These are phyloP conservation scores for Microdon myrmicae DNA, from an alignment of 2,888 invertebrate species.

Conservation along the genomic window DNA sequence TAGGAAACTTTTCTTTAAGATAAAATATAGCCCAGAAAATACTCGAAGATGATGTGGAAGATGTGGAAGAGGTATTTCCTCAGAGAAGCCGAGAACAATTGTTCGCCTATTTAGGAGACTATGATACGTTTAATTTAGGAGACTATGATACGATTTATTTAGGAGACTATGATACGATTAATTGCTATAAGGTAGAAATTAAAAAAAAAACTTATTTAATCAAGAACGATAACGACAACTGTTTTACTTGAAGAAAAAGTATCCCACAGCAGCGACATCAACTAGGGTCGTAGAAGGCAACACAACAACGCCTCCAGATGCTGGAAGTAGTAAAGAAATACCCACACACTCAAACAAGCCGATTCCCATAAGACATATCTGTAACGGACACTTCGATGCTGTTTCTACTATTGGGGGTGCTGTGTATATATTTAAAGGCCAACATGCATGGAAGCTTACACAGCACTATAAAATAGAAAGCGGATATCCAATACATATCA, in stretches of 20 bases:
- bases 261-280: conserved; percentile 19
- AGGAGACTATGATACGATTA: conserved; percentile 69
- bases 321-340: conserved; percentile 38
- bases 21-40: conserved; percentile 16
- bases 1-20: background rate
- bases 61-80: conserved; percentile 22
- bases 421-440: conserved; percentile 71
- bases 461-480: conserved; percentile 64
- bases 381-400: conserved; percentile 75
- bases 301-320: conserved; percentile 5
- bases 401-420: conserved; percentile 72
- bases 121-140: too few species aligned
- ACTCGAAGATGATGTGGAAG: conserved; percentile 53
- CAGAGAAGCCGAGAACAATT: conserved; percentile 16
- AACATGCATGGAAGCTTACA: conserved; percentile 76
- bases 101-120: conserved; percentile 63
- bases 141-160: too few species aligned
- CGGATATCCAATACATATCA: conserved; percentile 70
- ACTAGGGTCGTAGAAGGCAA: conserved; percentile 2
- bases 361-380: conserved; percentile 73
- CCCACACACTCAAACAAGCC: conserved; percentile 62
- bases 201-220: background rate
- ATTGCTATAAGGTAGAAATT: conserved; percentile 62
- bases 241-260: too few species aligned
- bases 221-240: too few species aligned